Evolutionary conservation across 2,888 invertebrate species (phyloP).

Genomic region (Timema cristinae): DNA sequence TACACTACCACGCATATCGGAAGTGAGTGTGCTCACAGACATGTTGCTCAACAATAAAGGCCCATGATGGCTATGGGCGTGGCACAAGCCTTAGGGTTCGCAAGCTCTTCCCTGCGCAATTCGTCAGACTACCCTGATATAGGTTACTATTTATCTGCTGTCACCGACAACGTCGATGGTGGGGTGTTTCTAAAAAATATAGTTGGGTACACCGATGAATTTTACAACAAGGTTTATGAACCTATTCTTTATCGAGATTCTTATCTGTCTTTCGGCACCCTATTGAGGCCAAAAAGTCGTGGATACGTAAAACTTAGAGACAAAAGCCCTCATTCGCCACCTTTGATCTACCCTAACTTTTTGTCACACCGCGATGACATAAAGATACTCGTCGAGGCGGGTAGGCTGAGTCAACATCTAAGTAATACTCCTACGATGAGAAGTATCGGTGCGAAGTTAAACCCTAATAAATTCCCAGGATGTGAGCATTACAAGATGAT

Average conservation of each 20-base stretch:
- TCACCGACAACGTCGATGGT: neutral
- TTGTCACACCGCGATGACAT: slow-evolving; percentile 54
- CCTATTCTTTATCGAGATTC: neutral
- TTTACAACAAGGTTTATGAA: slow-evolving; percentile 5
- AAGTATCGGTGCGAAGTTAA: slow-evolving; percentile 41
- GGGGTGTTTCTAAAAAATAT: slow-evolving; percentile 29
- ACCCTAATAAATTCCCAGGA: slow-evolving; percentile 41
- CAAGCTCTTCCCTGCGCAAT: neutral
- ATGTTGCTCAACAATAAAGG: slow-evolving; percentile 1
- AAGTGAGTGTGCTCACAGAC: neutral
- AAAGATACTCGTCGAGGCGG: slow-evolving; percentile 49
- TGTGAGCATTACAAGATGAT: slow-evolving; percentile 42
- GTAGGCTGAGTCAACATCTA: slow-evolving; percentile 45
- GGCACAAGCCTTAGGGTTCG: neutral
- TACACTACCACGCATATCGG: neutral
- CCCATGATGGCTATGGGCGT: neutral
- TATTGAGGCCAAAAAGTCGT: slow-evolving; percentile 51
- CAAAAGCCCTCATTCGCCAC: slow-evolving; percentile 54
- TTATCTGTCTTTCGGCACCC: slow-evolving; percentile 7
- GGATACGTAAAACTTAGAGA: slow-evolving; percentile 55
- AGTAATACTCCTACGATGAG: slow-evolving; percentile 45
- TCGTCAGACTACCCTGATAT: slow-evolving; percentile 11
- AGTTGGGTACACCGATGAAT: slow-evolving; percentile 43
- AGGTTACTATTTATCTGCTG: neutral
- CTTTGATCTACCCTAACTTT: slow-evolving; percentile 61